Evolutionary conservation across 64 coral and sea anemone species (phyloP).

Genomic region (Stichodactyla mertensii): DNA sequence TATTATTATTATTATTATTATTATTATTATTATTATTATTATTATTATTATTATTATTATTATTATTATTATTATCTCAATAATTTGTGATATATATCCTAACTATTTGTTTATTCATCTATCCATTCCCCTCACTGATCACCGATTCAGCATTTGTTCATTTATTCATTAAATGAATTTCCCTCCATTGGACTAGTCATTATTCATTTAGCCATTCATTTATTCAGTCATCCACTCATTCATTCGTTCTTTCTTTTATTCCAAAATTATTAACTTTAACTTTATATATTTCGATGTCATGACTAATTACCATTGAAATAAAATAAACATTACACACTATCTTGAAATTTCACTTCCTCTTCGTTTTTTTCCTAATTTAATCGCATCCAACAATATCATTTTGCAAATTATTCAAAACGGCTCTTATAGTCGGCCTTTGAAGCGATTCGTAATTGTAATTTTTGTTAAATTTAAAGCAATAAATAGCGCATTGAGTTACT

Average conservation of each 20-base stretch:
- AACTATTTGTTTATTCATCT: background rate
- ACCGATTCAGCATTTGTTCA: too few species aligned
- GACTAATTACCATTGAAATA: background rate
- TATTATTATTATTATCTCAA: background rate
- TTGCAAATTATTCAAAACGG: too few species aligned
- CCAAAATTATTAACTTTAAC: background rate
- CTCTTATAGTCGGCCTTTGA: too few species aligned
- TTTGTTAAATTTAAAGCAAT: too few species aligned
- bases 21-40: too few species aligned
- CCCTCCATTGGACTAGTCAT: too few species aligned
- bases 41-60: too few species aligned
- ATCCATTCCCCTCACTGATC: background rate
- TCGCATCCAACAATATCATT: background rate
- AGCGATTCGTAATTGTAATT: too few species aligned
- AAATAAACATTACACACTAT: background rate
- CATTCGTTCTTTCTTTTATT: background rate
- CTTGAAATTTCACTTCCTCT: background rate
- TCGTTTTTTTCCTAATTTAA: background rate
- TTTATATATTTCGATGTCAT: background rate
- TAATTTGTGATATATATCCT: background rate
- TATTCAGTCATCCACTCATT: background rate
- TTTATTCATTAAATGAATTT: too few species aligned
- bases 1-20: too few species aligned
- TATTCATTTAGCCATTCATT: too few species aligned
- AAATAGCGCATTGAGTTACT: too few species aligned